A percentile compares a stretch with the other conserved stretches of the same genome.
Evolutionary conservation across 2,113 vertebrate species (phyloP).

Genomic region (Ictidomys tridecemlineatus): DNA sequence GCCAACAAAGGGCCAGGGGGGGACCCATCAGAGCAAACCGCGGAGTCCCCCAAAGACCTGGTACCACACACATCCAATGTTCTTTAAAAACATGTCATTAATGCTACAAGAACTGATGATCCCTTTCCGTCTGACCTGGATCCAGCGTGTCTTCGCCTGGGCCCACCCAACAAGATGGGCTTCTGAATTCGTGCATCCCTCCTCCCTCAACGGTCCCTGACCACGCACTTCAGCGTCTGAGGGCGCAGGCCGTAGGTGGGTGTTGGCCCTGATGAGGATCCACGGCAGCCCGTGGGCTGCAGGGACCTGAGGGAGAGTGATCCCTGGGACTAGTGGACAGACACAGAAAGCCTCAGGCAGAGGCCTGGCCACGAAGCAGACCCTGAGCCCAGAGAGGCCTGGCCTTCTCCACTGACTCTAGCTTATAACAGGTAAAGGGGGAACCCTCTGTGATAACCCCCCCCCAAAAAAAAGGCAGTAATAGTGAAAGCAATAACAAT

Average conservation of each 20-base stretch:
- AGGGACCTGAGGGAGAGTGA: neutral
- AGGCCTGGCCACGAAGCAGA: neutral
- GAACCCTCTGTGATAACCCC: neutral
- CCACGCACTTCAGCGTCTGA: neutral
- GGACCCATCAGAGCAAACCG: neutral
- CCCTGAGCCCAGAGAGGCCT: constrained; percentile 1
- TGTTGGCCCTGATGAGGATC: too few species aligned
- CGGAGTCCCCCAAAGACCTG: neutral
- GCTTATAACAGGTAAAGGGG: constrained; percentile 65
- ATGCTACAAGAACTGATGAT: constrained; percentile 39
- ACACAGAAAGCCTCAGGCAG: neutral
- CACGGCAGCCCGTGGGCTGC: neutral
- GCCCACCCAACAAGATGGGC: neutral
- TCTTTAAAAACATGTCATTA: neutral
- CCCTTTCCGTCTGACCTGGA: neutral
- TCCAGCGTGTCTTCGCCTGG: neutral
- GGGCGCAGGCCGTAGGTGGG: neutral
- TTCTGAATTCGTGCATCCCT: too few species aligned
- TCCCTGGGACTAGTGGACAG: neutral
- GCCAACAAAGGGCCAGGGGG: neutral
- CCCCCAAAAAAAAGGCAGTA: neutral
- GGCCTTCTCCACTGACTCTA: constrained; percentile 44
- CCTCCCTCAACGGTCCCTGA: neutral
- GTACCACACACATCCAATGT: fast-evolving
- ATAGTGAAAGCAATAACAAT: constrained; percentile 76